Base-by-base conservation (phyloP, 2,888 invertebrate species). In the Drosophila limbata region DNA sequence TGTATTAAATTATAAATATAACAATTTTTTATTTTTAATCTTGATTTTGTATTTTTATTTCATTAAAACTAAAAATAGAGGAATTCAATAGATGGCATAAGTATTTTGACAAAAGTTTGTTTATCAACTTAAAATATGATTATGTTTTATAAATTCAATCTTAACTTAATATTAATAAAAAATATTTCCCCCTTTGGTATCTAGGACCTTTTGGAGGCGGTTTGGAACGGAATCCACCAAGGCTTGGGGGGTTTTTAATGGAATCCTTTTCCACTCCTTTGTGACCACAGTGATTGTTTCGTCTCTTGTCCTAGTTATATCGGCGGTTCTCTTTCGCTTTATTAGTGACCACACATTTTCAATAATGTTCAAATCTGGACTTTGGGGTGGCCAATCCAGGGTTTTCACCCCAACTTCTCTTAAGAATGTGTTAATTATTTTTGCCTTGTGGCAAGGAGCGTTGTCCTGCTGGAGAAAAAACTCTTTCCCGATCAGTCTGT, bases 161-260 rank as follows among this genome's bases (percentile, higher is more conserved):
- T 21, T 1, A 19, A 19, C 11, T 19, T 42, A 19, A 42, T 21
- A 42, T 42, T 42, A 42, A 19, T 42, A 19, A 11, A 42, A 42
- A 50, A 52, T 40, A 28, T 44, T 44, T n/a, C 13, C 21, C 19
- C 42, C 33, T 44, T 55, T 44, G 44, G 44, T 19, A n/a, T 55
- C 17, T 44, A 44, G 17, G 17, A 35, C 56, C 17, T 55, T n/a
- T n/a, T n/a, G n/a, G n/a, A n/a, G n/a, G n/a, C n/a, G n/a, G n/a
- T 63, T 3, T 44, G 21, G 48, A 25, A 65, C 60, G 60, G 55
- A 69, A 65, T 69, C 55, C 13, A 60, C 21, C 33, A 69, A 42
- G 60, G 51, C 61, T 55, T 60, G 28, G 25, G 51, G 37, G 40
- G 1, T 0, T n/a, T 45, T 45, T n/a, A 45, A 25, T 45, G 21